Conservation (phyloP, 2,797 vertebrate genomes). For the Semaprochilodus insignis region DNA sequence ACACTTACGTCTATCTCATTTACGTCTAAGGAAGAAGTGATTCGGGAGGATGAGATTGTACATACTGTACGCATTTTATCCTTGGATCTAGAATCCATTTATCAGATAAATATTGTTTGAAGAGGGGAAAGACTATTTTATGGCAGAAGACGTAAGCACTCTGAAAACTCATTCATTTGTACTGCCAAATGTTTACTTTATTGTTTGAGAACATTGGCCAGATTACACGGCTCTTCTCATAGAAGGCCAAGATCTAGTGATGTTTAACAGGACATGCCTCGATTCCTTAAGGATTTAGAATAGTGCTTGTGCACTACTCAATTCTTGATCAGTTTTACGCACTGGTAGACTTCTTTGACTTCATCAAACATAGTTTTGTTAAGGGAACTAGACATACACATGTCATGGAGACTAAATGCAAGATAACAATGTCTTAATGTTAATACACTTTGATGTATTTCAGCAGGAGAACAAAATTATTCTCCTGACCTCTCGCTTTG, state of each 20-base stretch:
- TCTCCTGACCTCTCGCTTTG: not conserved
- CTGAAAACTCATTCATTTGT: slow-evolving; percentile 23
- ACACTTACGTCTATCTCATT: slow-evolving; percentile 2
- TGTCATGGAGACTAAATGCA: not conserved
- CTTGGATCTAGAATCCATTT: slow-evolving; percentile 4
- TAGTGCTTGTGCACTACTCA: not conserved
- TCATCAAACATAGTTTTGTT: not conserved
- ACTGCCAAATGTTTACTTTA: slow-evolving; percentile 21
- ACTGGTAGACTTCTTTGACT: not conserved
- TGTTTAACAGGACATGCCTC: not conserved
- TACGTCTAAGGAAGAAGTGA: slow-evolving; percentile 13
- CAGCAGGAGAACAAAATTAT: not conserved
- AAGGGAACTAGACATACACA: not conserved
- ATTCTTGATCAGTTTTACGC: not conserved
- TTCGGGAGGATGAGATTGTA: slow-evolving; percentile 1
- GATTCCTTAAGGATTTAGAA: slow-evolving; percentile 24
- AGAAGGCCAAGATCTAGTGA: slow-evolving; percentile 4
- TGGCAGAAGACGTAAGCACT: slow-evolving; percentile 16
- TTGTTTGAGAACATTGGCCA: slow-evolving; percentile 40
- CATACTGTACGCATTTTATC: not conserved
- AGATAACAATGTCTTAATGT: not conserved
- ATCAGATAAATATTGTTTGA: slow-evolving; percentile 12
- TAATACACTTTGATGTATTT: not conserved
- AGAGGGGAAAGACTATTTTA: slow-evolving; percentile 8
- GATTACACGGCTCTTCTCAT: not conserved